Evolutionary conservation across 2,113 vertebrate species (phyloP).

Genomic region (Mirounga angustirostris): DNA sequence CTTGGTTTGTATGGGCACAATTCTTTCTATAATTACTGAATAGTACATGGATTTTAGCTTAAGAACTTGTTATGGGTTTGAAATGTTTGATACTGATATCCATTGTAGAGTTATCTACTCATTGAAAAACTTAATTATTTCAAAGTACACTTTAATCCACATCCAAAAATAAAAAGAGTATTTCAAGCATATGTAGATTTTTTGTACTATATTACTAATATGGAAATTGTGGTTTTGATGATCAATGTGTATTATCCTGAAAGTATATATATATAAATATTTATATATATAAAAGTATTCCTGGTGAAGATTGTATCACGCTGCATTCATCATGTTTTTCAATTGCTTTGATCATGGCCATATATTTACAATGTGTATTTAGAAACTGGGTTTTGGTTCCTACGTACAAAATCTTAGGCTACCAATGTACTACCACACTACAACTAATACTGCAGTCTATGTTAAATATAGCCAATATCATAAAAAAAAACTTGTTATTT

Average conservation of each 20-base stretch:
- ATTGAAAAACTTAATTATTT: slow-evolving; percentile 75
- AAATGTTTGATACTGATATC: slow-evolving; percentile 74
- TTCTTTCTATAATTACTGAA: slow-evolving; percentile 67
- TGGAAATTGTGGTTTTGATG: slow-evolving; percentile 41
- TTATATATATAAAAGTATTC: background rate
- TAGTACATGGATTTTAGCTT: slow-evolving; percentile 62
- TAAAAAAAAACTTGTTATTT: slow-evolving; percentile 57
- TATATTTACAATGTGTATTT: slow-evolving; percentile 18
- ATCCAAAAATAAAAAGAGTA: background rate
- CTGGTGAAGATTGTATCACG: background rate
- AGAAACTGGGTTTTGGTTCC: slow-evolving; percentile 47
- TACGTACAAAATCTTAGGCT: background rate
- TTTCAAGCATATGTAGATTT: slow-evolving; percentile 45
- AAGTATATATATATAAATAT: background rate
- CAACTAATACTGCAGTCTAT: background rate
- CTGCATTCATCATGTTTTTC: slow-evolving; percentile 44
- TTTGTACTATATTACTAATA: background rate
- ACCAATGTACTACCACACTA: background rate
- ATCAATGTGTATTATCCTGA: background rate
- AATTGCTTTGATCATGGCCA: slow-evolving; percentile 53
- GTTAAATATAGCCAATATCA: slow-evolving; percentile 68
- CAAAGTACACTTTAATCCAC: slow-evolving; percentile 54
- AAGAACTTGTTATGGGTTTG: slow-evolving; percentile 73
- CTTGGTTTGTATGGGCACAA: slow-evolving; percentile 49
- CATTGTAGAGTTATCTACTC: slow-evolving; percentile 63